A percentile compares a stretch with the other conserved stretches of the same genome.
phyloP scores from a whole-genome alignment of 1,140 invertebrate genomes.

The Mamestra configurata region DNA sequence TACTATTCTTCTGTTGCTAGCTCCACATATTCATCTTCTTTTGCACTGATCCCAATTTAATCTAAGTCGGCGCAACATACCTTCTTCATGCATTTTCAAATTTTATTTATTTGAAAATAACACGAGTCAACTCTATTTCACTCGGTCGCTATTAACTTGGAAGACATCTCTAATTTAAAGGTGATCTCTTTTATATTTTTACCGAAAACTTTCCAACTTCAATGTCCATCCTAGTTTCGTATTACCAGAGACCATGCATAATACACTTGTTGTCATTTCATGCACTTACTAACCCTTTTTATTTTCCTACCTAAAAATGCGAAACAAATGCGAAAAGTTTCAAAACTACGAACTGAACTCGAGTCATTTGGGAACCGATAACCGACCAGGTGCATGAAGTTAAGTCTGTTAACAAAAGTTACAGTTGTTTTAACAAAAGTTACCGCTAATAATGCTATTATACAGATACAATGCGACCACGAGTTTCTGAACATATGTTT shows the following conservation, averaged over 20 bases:
- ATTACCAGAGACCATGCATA: not conserved
- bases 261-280: not conserved
- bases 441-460: constrained; percentile 15
- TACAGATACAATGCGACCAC: constrained; percentile 12
- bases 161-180: no score
- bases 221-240: no score
- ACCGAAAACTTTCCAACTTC: no score
- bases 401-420: constrained; percentile 16
- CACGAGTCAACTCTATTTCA: no score
- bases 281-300: not conserved
- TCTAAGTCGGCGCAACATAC: no score
- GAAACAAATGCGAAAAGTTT: constrained; percentile 26
- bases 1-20: no score
- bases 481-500: not conserved
- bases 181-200: no score
- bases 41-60: no score
- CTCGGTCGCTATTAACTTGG: no score
- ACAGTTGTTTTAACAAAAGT: constrained; percentile 18
- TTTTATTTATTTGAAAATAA: no score
- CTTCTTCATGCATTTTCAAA: no score
- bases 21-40: no score
- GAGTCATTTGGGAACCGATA: constrained; percentile 21
- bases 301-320: not conserved
- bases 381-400: constrained; percentile 30
- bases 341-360: not conserved